A percentile compares a stretch with the other conserved stretches of the same genome.
Evolutionary conservation across 2,888 invertebrate species (phyloP).

Genomic region (Drosophila subquinaria): DNA sequence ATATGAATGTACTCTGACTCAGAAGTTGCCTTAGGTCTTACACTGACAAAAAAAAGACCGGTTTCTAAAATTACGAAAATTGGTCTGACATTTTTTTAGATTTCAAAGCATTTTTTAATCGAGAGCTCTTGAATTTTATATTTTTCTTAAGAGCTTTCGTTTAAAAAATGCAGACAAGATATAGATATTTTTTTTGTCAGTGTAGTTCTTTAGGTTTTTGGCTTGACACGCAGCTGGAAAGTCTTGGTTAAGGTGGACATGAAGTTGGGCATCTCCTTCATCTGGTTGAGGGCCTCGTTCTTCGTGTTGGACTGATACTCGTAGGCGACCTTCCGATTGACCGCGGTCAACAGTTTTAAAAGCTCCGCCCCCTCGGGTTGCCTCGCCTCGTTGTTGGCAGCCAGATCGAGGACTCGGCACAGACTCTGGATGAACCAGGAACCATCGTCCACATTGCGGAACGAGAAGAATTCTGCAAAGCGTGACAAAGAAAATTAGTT

Average conservation of each 20-base stretch:
- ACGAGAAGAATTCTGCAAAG: slow-evolving; percentile 88
- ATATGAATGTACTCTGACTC: slow-evolving; percentile 22
- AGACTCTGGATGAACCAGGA: slow-evolving; percentile 91
- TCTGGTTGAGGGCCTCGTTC: slow-evolving; percentile 86
- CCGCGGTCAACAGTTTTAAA: slow-evolving; percentile 88
- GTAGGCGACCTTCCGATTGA: slow-evolving; percentile 88
- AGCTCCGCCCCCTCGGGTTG: slow-evolving; percentile 87
- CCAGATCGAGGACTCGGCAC: slow-evolving; percentile 87
- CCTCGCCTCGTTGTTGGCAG: slow-evolving; percentile 84
- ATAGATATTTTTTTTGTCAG: neutral
- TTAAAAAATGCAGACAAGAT: neutral
- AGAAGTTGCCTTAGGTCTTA: slow-evolving; percentile 25
- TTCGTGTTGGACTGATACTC: slow-evolving; percentile 88
- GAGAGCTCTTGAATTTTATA: too few relatives aligned
- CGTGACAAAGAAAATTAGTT: neutral
- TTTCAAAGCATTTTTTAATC: too few relatives aligned
- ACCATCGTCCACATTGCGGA: slow-evolving; percentile 89
- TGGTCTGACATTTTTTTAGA: too few relatives aligned
- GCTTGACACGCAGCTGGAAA: slow-evolving; percentile 86
- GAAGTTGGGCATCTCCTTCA: slow-evolving; percentile 90
- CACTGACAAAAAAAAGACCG: neutral
- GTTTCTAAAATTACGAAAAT: neutral
- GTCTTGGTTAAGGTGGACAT: slow-evolving; percentile 89
- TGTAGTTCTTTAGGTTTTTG: slow-evolving; percentile 36
- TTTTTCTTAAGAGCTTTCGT: too few relatives aligned